Base-by-base conservation (phyloP, 1,140 invertebrate genomes). In the Macrotrachela quadricornifera region DNA sequence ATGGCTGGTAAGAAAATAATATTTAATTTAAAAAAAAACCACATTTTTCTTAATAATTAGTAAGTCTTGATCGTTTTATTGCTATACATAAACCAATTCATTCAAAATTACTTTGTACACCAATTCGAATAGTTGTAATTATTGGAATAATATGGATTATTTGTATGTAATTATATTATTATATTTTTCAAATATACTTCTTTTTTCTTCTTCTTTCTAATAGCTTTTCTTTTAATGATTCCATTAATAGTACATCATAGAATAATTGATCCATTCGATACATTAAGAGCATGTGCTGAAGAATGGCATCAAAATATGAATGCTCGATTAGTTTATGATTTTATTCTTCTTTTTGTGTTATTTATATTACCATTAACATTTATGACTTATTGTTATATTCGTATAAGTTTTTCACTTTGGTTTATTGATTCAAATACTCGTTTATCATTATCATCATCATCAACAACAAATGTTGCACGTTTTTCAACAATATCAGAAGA, bases 31-130 rank as follows among this genome's bases (percentile, higher is more conserved):
- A n/a, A n/a, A n/a, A n/a, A n/a, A n/a, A n/a, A n/a, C n/a, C n/a
- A n/a, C n/a, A n/a, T 8, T 30, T 30, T 30, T 30, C 8, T 30
- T 30, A 49, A 12, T 49, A 39, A 6, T 21, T 44, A 4, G 44
- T 54, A 14, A 49, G 46, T 14, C 43, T 54, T 43, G 53, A 54
- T 18, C 15, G 53, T 2, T 54, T 49, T 49, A 21, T 46, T 18
- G 41, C 48, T 8, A 54, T 54, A 15, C 46, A 53, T 36, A 53
- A 53, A 42, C 51, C 51, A 30, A 46, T 53, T 40, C 42, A 53
- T 16, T 44, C 51, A 17, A 45, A 44, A 13, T 53, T 44, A 14
- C 46, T 48, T 30, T 53, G 51, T 36, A 53, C 51, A 3, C 46
- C 42, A 48, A 30, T 3, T 53, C 10, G 30, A 47, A 8, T 46